A percentile compares a stretch with the other conserved stretches of the same genome.
phyloP scores from a whole-genome alignment of 2,888 invertebrate genomes.

The Yponomeuta plumbellus region DNA sequence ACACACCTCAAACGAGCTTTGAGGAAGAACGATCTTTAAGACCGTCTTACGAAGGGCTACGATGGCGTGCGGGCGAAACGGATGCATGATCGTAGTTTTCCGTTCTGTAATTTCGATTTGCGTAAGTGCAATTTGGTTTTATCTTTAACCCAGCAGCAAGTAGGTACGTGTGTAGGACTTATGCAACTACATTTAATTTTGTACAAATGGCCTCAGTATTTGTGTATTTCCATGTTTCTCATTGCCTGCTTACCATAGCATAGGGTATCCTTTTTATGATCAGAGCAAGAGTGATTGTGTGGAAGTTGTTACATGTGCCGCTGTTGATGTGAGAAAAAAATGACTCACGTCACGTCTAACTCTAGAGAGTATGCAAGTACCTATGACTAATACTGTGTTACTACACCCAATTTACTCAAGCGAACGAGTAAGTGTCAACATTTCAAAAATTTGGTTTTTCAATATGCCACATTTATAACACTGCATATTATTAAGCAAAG shows the following conservation, averaged over 20 bases:
- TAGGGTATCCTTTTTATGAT: no score
- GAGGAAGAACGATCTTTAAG: background rate
- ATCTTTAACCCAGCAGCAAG: background rate
- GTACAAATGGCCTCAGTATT: no score
- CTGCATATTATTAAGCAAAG: no score
- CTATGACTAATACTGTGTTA: background rate
- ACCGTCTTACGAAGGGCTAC: background rate
- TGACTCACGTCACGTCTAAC: background rate
- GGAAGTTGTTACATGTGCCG: background rate
- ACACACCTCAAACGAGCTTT: background rate
- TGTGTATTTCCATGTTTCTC: no score
- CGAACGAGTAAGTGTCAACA: no score
- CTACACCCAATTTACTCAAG: no score
- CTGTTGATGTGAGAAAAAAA: background rate
- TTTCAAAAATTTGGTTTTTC: no score
- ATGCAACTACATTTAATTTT: no score
- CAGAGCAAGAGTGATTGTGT: background rate
- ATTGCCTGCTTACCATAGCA: no score
- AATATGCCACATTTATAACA: no score
- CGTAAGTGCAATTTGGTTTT: conserved; percentile 31
- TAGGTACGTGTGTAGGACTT: no score
- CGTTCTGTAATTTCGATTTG: conserved; percentile 38
- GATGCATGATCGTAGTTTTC: conserved; percentile 45
- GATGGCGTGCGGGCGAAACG: background rate
- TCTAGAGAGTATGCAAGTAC: background rate